Percentiles rank a stretch among this genome's conserved stretches.
These are phyloP conservation scores for Bagarius yarrelli DNA, from an alignment of 2,113 vertebrate species.

Conservation along the genomic window DNA sequence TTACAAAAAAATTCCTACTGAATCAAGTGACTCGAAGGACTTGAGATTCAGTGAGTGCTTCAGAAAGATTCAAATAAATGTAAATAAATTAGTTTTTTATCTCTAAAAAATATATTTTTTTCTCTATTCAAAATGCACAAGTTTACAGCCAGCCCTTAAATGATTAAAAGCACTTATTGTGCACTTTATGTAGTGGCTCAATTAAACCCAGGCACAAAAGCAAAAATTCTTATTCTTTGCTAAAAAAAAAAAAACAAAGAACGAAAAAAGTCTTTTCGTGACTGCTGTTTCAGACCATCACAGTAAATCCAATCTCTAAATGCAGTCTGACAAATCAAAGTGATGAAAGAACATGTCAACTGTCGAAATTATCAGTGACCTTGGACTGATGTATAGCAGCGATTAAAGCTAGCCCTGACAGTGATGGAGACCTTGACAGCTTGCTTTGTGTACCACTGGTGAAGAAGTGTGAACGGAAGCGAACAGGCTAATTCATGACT, in stretches of 20 bases:
- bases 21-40: no score
- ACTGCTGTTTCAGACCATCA: neutral
- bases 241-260: neutral
- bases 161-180: neutral
- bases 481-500: constrained; percentile 67
- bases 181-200: constrained; percentile 1
- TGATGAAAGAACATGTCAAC: constrained; percentile 18
- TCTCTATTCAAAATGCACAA: no score
- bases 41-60: no score
- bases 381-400: constrained; percentile 7
- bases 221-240: neutral
- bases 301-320: neutral
- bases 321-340: neutral
- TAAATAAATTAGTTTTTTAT: no score
- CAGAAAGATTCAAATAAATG: no score
- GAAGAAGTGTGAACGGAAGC: constrained; percentile 34
- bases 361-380: constrained; percentile 11
- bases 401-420: neutral
- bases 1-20: no score
- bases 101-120: no score
- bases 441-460: constrained; percentile 40
- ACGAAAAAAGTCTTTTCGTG: constrained; percentile 17
- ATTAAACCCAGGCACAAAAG: neutral
- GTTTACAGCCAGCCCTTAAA: neutral
- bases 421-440: constrained; percentile 10